These are phyloP conservation scores for Hydrolagus affinis DNA, from an alignment of 2,113 vertebrate genomes.

Conservation along the genomic window DNA sequence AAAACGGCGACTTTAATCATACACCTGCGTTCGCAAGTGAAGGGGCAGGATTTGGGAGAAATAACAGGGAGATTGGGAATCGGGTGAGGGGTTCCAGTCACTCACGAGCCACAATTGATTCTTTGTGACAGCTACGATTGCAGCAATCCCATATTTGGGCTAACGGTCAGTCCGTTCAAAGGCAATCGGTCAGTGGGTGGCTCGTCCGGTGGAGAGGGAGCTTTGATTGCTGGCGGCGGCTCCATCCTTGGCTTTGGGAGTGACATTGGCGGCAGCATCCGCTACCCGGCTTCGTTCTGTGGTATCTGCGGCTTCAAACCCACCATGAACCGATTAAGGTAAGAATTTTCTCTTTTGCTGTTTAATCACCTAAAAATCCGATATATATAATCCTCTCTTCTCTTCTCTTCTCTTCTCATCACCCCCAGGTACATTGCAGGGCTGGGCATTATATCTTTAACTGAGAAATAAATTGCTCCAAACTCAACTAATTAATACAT, in stretches of 20 bases:
- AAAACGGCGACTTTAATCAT: too few relatives aligned
- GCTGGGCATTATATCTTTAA: too few relatives aligned
- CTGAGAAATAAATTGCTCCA: too few relatives aligned
- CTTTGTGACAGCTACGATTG: conserved; percentile 55
- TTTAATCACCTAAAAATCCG: background rate
- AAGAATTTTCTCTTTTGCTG: background rate
- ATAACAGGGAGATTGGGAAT: background rate
- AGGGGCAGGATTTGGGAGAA: background rate
- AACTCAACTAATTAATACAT: too few relatives aligned
- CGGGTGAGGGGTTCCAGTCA: background rate
- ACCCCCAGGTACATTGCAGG: too few relatives aligned
- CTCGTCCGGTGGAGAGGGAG: conserved; percentile 62
- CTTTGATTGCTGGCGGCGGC: conserved; percentile 54
- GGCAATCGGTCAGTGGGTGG: conserved; percentile 51
- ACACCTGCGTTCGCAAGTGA: background rate
- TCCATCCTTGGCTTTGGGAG: conserved; percentile 60
- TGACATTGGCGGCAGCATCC: conserved; percentile 58
- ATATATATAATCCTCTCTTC: too few relatives aligned
- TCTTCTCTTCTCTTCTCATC: too few relatives aligned
- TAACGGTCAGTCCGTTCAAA: conserved; percentile 50
- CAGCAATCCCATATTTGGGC: conserved; percentile 57
- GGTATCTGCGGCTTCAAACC: conserved; percentile 62
- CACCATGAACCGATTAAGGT: conserved; percentile 58
- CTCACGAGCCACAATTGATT: background rate
- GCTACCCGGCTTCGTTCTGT: conserved; percentile 60